A percentile compares a stretch with the other conserved stretches of the same genome.
Evolutionary conservation across 2,113 vertebrate species (phyloP).

Genomic region (Oryzias woworae): DNA sequence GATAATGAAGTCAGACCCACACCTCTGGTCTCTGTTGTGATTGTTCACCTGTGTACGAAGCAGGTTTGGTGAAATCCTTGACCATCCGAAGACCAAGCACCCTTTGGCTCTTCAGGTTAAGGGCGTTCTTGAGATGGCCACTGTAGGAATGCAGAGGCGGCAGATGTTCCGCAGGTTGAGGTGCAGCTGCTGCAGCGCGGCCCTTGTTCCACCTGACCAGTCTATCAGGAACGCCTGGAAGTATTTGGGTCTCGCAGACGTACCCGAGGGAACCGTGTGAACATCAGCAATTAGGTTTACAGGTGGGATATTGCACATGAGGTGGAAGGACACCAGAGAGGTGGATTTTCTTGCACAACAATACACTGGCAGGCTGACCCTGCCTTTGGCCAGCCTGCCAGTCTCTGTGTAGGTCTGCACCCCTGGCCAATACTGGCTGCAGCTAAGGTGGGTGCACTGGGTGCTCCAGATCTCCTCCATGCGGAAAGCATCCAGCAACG

Average conservation of each 20-base stretch:
- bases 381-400: not conserved
- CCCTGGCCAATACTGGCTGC: not conserved
- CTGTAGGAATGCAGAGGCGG: not conserved
- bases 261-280: not conserved
- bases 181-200: not conserved
- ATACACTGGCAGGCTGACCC: not conserved
- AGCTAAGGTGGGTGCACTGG: not conserved
- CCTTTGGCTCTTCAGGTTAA: not conserved
- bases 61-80: too few species aligned
- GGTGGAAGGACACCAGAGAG: not conserved
- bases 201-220: slow-evolving; percentile 5
- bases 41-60: too few species aligned
- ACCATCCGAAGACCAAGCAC: too few species aligned
- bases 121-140: slow-evolving; percentile 3
- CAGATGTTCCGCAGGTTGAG: not conserved
- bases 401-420: not conserved
- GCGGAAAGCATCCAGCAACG: not conserved
- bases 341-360: not conserved
- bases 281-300: not conserved
- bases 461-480: not conserved
- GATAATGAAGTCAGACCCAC: too few species aligned
- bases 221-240: not conserved
- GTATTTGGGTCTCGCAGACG: not conserved
- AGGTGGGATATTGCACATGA: not conserved
- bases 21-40: too few species aligned